Evolutionary conservation across 2,888 invertebrate species (phyloP), one percentile per base, ranked within the genome.

Genomic region (Cyaniris semiargus): DNA sequence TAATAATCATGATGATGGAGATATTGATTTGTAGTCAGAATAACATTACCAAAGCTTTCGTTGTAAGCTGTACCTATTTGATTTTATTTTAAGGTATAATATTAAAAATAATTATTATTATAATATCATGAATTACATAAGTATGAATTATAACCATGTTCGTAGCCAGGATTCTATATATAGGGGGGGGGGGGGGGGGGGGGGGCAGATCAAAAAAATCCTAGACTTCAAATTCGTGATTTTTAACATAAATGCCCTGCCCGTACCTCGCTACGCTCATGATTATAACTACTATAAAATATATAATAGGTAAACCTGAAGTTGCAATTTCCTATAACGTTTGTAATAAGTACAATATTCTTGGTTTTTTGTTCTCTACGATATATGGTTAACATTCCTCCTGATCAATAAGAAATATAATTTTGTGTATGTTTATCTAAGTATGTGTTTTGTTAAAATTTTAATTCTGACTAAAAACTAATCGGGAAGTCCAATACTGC

Each of bases 41-140:
- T 74, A 74, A 53, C 23, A 53, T 74, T 48, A 74, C 74, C 74
- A 74, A 74, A 74, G 74, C 74, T 74, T 74, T 74, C 23, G 23
- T 74, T 48, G 27, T 74, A 74, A 53, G 74, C 48, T 74, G 10
- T 44, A 44, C 44, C 23, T 74, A 53, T 71, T 38, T 18, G 66
- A 27, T 31, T 15, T 38, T 21, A 38, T 38, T 38, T 1, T 71
- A 38, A 38, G 34, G 10, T 71, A 15, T 15, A 15, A 15, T 48
- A 48, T 48, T 53, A 53, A 5, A 18, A 53, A 18, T 53, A n/a
- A 60, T 60, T 60, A 60, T 56, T 15, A 66, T 27, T 38, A 44
- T 44, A 10, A 10, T 44, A 44, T 44, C 44, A 44, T 44, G 44
- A 44, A 13, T 10, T 38, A 38, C 38, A 8, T 38, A 8, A 1